Evolutionary conservation across 2,113 vertebrate genomes (phyloP).

Genomic region (Nansenia antarctica): DNA sequence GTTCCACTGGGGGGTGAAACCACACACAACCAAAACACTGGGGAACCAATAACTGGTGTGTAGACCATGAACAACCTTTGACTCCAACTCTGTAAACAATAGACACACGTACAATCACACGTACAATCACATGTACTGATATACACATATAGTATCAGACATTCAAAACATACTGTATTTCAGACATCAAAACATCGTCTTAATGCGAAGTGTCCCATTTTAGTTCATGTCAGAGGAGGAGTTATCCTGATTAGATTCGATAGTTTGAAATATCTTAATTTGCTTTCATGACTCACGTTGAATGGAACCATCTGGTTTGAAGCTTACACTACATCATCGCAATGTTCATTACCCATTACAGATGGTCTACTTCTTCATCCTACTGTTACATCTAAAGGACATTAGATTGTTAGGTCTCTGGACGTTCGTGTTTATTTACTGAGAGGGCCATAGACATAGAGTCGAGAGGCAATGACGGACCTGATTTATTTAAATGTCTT

Average conservation of each 20-base stretch:
- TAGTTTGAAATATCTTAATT: too few relatives aligned
- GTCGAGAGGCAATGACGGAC: background rate
- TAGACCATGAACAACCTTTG: background rate
- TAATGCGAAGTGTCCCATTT: too few relatives aligned
- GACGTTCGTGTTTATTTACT: background rate
- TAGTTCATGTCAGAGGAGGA: too few relatives aligned
- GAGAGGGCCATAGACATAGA: background rate
- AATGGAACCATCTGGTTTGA: background rate
- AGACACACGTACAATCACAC: background rate
- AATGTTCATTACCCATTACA: background rate
- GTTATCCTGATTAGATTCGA: too few relatives aligned
- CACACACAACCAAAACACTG: background rate
- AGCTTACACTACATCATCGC: too few relatives aligned
- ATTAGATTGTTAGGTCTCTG: too few relatives aligned
- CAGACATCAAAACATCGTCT: too few relatives aligned
- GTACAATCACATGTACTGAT: background rate
- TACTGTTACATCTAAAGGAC: background rate
- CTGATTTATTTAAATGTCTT: background rate
- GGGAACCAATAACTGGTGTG: background rate
- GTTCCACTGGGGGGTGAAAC: constrained; percentile 4
- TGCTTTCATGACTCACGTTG: too few relatives aligned
- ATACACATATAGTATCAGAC: background rate
- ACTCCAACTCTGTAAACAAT: background rate
- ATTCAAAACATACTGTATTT: background rate
- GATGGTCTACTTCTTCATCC: background rate